These are phyloP conservation scores for Medauroidea extradentata DNA, from an alignment of 1,140 invertebrate species.

Conservation along the genomic window DNA sequence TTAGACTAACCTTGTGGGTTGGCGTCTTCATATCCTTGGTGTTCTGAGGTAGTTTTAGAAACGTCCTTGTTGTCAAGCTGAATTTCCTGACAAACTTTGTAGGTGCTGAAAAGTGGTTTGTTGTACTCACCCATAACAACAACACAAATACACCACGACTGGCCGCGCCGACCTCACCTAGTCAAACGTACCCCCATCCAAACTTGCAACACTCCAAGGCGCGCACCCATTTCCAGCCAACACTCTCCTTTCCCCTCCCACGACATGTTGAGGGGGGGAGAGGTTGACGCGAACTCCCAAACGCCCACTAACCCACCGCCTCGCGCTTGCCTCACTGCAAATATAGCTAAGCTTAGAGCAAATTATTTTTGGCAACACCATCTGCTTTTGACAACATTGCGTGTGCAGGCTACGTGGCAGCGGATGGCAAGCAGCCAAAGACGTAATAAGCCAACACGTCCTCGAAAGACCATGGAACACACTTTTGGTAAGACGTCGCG, in stretches of 20 bases:
- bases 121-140: conserved; percentile 17
- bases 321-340: conserved; percentile 8
- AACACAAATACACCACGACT: not conserved
- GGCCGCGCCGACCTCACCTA: too few relatives aligned
- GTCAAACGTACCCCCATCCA: too few relatives aligned
- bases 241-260: conserved; percentile 1
- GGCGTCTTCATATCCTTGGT: not conserved
- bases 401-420: conserved; percentile 1
- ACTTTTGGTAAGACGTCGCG: too few relatives aligned
- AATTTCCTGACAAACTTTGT: conserved; percentile 40
- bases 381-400: conserved; percentile 18
- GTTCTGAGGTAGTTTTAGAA: too few relatives aligned
- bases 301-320: conserved; percentile 1
- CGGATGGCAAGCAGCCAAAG: not conserved
- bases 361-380: conserved; percentile 18
- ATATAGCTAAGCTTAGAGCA: conserved; percentile 13
- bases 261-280: not conserved
- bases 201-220: conserved; percentile 4
- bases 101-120: conserved; percentile 18
- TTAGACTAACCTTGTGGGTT: conserved; percentile 4
- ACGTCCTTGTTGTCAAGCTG: conserved; percentile 22
- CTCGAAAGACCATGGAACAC: too few relatives aligned
- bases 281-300: too few relatives aligned
- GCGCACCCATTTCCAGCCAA: not conserved
- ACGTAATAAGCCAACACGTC: too few relatives aligned